Percentiles rank a stretch among this genome's conserved stretches.
phyloP scores from a whole-genome alignment of 2,797 vertebrate species.

The Anas bernieri region DNA sequence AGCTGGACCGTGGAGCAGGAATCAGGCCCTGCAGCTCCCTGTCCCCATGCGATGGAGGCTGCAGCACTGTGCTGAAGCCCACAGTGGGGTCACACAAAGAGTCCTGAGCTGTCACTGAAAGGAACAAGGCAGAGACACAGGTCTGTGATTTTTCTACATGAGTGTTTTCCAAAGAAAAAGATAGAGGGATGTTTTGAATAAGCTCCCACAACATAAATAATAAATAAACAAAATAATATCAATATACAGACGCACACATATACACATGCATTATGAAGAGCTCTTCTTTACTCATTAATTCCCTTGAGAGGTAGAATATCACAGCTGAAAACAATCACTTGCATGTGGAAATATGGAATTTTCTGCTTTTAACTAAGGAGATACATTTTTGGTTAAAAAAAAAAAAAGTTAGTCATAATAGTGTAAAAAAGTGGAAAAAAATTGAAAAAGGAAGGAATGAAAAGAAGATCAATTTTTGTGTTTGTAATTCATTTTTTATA shows the following conservation, averaged over 20 bases:
- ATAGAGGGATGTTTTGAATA: background rate
- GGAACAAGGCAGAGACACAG: background rate
- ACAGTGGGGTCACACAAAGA: background rate
- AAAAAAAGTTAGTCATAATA: background rate
- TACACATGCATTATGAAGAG: background rate
- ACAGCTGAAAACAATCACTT: slow-evolving; percentile 4
- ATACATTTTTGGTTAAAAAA: background rate
- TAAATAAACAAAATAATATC: background rate
- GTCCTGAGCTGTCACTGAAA: background rate
- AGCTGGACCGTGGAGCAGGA: background rate
- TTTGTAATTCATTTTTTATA: background rate
- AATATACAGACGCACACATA: background rate
- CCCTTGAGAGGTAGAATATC: background rate
- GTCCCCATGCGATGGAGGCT: background rate
- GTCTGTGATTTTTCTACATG: background rate
- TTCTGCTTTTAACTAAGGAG: background rate
- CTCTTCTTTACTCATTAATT: slow-evolving; percentile 17
- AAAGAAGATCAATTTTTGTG: background rate
- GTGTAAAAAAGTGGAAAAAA: background rate
- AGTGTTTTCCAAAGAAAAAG: background rate
- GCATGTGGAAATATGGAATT: background rate
- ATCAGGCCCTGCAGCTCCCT: background rate
- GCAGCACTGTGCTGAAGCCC: background rate
- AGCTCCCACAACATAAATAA: background rate
- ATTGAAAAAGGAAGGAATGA: background rate